Evolutionary conservation across 2,797 vertebrate genomes (phyloP).

Genomic region (Gymnodraco acuticeps): DNA sequence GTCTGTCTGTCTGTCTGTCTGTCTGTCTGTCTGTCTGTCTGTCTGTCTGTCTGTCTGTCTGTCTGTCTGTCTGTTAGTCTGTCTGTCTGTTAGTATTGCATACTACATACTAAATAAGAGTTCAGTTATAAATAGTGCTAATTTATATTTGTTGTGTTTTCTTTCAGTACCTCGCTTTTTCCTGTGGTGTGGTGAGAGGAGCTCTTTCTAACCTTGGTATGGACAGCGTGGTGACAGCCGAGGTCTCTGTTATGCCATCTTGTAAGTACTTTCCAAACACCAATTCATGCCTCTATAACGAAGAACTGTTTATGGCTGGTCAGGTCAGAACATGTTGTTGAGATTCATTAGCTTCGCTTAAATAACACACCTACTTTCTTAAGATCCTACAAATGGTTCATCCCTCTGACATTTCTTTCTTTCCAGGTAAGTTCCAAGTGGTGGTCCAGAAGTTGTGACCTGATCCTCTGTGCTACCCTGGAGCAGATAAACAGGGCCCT

Average conservation of each 20-base stretch:
- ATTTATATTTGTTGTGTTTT: slow-evolving; percentile 17
- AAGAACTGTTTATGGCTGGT: neutral
- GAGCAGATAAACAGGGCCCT: slow-evolving; percentile 10
- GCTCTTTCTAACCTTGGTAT: slow-evolving; percentile 88
- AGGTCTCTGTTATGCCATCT: slow-evolving; percentile 87
- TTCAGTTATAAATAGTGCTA: neutral
- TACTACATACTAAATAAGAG: neutral
- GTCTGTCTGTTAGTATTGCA: neutral
- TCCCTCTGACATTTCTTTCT: slow-evolving; percentile 4
- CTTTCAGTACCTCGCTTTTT: slow-evolving; percentile 89
- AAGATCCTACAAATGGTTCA: neutral
- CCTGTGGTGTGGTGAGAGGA: slow-evolving; percentile 89
- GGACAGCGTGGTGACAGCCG: slow-evolving; percentile 88
- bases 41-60: neutral
- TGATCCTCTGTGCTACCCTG: slow-evolving; percentile 11
- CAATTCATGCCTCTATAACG: neutral
- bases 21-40: neutral
- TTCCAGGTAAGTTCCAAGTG: slow-evolving; percentile 89
- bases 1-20: no score
- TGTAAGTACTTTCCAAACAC: slow-evolving; percentile 83
- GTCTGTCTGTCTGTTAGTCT: neutral
- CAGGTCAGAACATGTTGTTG: neutral
- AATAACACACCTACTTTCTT: neutral
- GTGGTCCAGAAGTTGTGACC: slow-evolving; percentile 86
- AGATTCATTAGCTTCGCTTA: neutral